phyloP scores from a whole-genome alignment of 1,140 invertebrate species.

The Achroia grisella region DNA sequence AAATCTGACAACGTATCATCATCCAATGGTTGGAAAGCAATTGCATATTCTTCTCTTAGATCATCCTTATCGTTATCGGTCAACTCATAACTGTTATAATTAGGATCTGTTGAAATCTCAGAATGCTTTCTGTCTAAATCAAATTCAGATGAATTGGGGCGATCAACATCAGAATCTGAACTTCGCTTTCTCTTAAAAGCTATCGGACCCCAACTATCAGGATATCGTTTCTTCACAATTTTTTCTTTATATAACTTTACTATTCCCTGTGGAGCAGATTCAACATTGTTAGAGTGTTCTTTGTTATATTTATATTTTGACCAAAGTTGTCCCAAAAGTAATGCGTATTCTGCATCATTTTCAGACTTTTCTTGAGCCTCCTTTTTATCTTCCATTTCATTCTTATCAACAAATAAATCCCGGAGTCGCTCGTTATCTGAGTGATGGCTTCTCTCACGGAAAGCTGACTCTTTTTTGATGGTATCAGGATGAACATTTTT shows the following conservation, averaged over 20 bases:
- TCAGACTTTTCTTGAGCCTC: conserved; percentile 60
- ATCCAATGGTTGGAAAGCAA: conserved; percentile 73
- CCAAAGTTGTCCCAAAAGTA: conserved; percentile 75
- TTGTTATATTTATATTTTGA: conserved; percentile 76
- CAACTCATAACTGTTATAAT: conserved; percentile 57
- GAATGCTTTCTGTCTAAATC: conserved; percentile 51
- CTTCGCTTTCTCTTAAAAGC: conserved; percentile 70
- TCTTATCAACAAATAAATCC: conserved; percentile 73
- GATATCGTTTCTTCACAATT: conserved; percentile 61
- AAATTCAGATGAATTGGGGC: conserved; percentile 29
- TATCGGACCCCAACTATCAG: conserved; percentile 65
- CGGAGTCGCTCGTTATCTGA: conserved; percentile 72
- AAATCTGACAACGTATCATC: conserved; percentile 61
- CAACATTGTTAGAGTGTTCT: conserved; percentile 31
- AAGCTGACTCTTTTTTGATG: conserved; percentile 62
- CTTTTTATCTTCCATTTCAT: conserved; percentile 58
- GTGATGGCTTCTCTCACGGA: conserved; percentile 73
- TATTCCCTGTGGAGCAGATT: conserved; percentile 49
- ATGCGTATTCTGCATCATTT: conserved; percentile 71
- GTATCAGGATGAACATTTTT: conserved; percentile 32
- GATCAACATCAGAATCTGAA: conserved; percentile 46
- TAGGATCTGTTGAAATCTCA: conserved; percentile 47
- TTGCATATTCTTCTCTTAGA: conserved; percentile 72
- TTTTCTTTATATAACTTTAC: conserved; percentile 65
- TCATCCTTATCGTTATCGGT: conserved; percentile 57